Percentiles rank a stretch among this genome's conserved stretches.
Evolutionary conservation across 2,888 invertebrate species (phyloP).

Genomic region (Beris chalybata): DNA sequence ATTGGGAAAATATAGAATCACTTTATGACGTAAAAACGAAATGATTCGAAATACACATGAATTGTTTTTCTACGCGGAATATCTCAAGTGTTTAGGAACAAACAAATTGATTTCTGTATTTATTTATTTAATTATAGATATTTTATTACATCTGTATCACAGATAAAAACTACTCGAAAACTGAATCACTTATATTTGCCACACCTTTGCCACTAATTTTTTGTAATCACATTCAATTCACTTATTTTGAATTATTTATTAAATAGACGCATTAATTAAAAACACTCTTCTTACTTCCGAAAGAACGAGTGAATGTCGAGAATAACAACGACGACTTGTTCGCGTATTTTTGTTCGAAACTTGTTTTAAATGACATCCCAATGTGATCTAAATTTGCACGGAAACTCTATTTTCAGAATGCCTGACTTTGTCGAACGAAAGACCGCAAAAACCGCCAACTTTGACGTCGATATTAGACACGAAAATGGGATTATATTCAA

Average conservation of each 20-base stretch:
- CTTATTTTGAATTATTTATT: conserved; percentile 4
- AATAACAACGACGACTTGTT: conserved; percentile 19
- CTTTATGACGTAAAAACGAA: no score
- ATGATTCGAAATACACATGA: no score
- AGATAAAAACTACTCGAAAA: no score
- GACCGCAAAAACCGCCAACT: no score
- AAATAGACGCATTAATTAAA: neutral
- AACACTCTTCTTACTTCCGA: conserved; percentile 19
- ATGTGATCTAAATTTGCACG: conserved; percentile 36
- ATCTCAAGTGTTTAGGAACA: no score
- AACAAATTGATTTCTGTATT: no score
- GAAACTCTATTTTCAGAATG: conserved; percentile 21
- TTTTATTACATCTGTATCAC: no score
- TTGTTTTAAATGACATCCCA: conserved; percentile 34
- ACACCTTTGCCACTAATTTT: neutral
- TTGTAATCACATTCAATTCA: neutral
- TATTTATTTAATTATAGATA: no score
- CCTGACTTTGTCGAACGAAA: neutral
- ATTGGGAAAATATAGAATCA: no score
- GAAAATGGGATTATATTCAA: neutral
- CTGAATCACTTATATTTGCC: neutral
- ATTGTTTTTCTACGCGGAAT: no score
- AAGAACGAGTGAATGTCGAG: conserved; percentile 15
- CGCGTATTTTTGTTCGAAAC: conserved; percentile 15
- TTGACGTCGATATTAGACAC: neutral